These are phyloP conservation scores for Chaetura pelagica DNA, from an alignment of 2,113 vertebrate species.

Conservation along the genomic window DNA sequence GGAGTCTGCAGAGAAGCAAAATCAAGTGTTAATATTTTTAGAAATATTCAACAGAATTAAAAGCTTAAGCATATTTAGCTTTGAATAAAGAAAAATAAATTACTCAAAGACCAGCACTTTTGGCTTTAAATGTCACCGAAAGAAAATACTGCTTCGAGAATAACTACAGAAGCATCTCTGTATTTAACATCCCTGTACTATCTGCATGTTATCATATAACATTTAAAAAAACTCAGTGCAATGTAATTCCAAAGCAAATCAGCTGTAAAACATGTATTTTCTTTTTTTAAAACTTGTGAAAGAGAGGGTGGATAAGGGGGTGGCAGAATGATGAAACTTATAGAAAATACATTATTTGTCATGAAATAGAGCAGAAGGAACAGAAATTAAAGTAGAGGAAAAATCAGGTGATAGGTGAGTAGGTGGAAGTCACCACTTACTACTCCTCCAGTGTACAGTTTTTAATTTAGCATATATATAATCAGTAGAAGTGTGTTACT, in stretches of 20 bases:
- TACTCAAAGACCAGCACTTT: background rate
- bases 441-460: conserved; percentile 31
- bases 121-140: background rate
- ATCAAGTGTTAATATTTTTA: background rate
- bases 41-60: conserved; percentile 3
- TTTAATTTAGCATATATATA: conserved; percentile 28
- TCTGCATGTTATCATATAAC: conserved; percentile 5
- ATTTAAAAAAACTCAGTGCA: conserved; percentile 17
- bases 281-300: conserved; percentile 69
- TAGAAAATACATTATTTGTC: conserved; percentile 49
- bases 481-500: background rate
- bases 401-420: conserved; percentile 36
- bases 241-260: conserved; percentile 43
- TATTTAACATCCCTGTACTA: background rate
- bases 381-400: conserved; percentile 6
- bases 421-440: conserved; percentile 47
- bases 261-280: conserved; percentile 44
- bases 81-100: background rate
- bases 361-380: conserved; percentile 55
- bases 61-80: background rate
- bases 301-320: conserved; percentile 67
- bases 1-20: background rate
- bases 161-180: background rate
- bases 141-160: background rate
- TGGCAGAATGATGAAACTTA: conserved; percentile 54